Evolutionary conservation across 2,888 invertebrate species (phyloP), one percentile per base, ranked within the genome.

Genomic region (Frankliniella intonsa): DNA sequence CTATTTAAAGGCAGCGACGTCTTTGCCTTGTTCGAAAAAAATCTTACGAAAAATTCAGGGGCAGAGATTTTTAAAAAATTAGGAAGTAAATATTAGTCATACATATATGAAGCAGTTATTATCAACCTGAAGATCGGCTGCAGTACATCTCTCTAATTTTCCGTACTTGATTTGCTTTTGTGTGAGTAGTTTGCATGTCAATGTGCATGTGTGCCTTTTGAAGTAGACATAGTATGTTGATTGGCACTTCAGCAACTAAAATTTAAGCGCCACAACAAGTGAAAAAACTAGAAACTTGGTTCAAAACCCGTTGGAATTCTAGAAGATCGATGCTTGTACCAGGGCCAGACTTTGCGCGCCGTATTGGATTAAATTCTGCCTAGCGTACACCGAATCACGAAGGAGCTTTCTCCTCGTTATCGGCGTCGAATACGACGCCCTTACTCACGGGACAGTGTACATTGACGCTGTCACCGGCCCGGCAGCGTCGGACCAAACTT

Each of bases 391-490:
- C 17, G 62, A 62, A 62, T 19, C n/a, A 10, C 22, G 25, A 25
- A 8, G 69, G 5, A 25, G 69, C 69, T 76, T 76, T 76, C 69
- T 76, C 69, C 69, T 76, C 25, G 69, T 76, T 22, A 38, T 38
- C 38, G 38, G 38, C 38, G 38, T 38, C 38, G 5, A 38, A 38
- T 11, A 22, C 69, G 14, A 8, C 62, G 14, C 62, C 62, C 62
- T 62, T n/a, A 62, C n/a, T 62, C 62, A 62, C 62, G 17, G 22
- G 69, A 76, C 22, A 76, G 69, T 76, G 69, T 76, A 76, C 69
- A 62, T 62, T 62, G 62, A 62, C 62, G 69, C 69, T 11, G 25
- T 22, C 69, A 76, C 22, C 22, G 69, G 10, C n/a, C 69, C 22
- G 12, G 69, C 69, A n/a, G 22, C 69, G 25, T 76, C 69, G 22